Conservation (phyloP, 2,797 vertebrate species). For the Aeoliscus strigatus region DNA sequence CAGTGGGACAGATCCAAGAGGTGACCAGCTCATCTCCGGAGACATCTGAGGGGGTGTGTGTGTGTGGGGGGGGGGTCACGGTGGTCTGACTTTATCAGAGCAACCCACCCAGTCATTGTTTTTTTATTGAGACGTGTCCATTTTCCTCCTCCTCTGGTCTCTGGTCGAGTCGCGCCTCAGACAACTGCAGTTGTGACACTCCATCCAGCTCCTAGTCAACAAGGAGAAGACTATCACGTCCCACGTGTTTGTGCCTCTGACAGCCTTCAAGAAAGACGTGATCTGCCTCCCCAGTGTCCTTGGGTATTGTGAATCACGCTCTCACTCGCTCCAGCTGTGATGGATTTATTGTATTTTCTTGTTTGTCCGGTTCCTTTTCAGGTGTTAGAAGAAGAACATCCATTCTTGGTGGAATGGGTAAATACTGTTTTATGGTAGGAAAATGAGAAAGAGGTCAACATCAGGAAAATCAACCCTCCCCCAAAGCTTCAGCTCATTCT, state of each 20-base stretch:
- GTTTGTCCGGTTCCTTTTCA: constrained; percentile 3
- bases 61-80: no score
- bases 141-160: constrained; percentile 13
- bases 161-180: no score
- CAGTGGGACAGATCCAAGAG: constrained; percentile 24
- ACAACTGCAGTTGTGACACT: constrained; percentile 22
- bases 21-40: constrained; percentile 32
- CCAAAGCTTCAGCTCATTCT: no score
- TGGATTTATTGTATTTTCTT: constrained; percentile 3
- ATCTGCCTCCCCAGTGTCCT: no score
- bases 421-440: no score
- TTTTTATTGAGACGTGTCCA: constrained; percentile 34
- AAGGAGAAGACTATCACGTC: constrained; percentile 14
- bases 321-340: neutral
- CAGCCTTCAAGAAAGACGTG: no score
- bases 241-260: no score
- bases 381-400: no score
- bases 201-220: constrained; percentile 16
- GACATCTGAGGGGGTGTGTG: constrained; percentile 22
- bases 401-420: no score
- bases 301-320: constrained; percentile 22
- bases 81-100: constrained; percentile 10
- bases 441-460: no score
- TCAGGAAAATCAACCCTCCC: no score
- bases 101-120: neutral